Percentiles rank a stretch among this genome's conserved stretches.
These are phyloP conservation scores for Peromyscus nudipes DNA, from an alignment of 2,797 vertebrate genomes.

Conservation along the genomic window DNA sequence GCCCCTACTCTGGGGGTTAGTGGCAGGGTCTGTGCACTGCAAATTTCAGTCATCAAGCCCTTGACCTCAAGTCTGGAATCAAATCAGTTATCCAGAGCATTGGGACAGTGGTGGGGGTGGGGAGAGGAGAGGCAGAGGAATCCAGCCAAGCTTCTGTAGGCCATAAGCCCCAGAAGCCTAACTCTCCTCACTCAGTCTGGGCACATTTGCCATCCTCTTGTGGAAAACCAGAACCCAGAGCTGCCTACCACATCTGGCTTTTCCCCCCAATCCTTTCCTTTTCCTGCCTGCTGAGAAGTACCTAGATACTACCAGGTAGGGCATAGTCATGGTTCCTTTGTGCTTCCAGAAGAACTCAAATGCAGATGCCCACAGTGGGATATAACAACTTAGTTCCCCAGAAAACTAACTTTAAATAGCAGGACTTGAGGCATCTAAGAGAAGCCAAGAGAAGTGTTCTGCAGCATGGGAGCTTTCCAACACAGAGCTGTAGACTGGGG, in stretches of 20 bases:
- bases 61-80: background rate
- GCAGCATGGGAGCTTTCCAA: background rate
- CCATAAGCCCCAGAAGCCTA: background rate
- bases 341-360: constrained; percentile 16
- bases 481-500: background rate
- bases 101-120: too few relatives aligned
- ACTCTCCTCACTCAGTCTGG: background rate
- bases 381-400: background rate
- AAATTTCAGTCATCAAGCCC: background rate
- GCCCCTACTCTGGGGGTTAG: background rate
- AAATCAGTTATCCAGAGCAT: background rate
- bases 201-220: too few relatives aligned
- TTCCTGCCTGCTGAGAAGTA: background rate
- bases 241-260: background rate
- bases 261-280: background rate
- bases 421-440: background rate
- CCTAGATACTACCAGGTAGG: background rate
- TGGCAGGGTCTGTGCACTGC: background rate
- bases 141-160: background rate
- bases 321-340: background rate
- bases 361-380: background rate
- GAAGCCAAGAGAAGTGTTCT: background rate
- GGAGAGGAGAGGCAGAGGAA: background rate
- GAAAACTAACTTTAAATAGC: constrained; percentile 3
- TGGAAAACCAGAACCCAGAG: background rate